Conservation (phyloP, 2,888 invertebrate species). For the Drosophila lacicola region DNA sequence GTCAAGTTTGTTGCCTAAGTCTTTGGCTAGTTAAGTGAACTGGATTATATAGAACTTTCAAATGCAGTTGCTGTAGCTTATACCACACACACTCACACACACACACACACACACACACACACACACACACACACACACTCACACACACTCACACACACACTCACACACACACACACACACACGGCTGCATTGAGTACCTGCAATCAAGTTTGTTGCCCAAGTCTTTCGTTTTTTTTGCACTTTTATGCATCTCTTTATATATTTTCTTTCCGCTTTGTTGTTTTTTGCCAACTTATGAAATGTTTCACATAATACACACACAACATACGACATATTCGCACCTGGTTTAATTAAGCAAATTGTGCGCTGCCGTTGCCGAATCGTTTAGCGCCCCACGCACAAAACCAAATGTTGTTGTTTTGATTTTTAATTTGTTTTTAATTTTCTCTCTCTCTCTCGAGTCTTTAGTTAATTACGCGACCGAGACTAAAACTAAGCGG, state of each 20-base stretch:
- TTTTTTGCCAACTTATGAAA: constrained; percentile 32
- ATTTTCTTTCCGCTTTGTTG: constrained; percentile 1
- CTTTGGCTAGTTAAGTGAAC: constrained; percentile 40
- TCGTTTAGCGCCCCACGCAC: constrained; percentile 59
- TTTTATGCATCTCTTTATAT: constrained; percentile 2
- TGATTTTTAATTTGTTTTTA: constrained; percentile 14
- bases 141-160: not conserved
- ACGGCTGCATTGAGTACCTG: constrained; percentile 10
- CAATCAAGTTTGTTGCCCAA: constrained; percentile 62
- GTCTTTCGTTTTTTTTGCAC: constrained; percentile 45
- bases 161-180: not conserved
- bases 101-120: not conserved
- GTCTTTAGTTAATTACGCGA: constrained; percentile 46
- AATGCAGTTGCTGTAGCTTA: constrained; percentile 16
- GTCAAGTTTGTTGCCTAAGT: constrained; percentile 60
- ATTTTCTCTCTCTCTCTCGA: constrained; percentile 1
- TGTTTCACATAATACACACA: constrained; percentile 33
- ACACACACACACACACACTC: not conserved
- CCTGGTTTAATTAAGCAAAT: constrained; percentile 72
- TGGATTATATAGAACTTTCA: constrained; percentile 23
- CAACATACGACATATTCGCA: constrained; percentile 61
- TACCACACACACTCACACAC: constrained; percentile 6
- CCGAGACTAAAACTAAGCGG: constrained; percentile 38
- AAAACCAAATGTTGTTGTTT: constrained; percentile 10
- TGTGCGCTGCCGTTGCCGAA: constrained; percentile 52